These are phyloP conservation scores for Hybos culiciformis DNA, from an alignment of 2,888 invertebrate genomes.

Conservation along the genomic window DNA sequence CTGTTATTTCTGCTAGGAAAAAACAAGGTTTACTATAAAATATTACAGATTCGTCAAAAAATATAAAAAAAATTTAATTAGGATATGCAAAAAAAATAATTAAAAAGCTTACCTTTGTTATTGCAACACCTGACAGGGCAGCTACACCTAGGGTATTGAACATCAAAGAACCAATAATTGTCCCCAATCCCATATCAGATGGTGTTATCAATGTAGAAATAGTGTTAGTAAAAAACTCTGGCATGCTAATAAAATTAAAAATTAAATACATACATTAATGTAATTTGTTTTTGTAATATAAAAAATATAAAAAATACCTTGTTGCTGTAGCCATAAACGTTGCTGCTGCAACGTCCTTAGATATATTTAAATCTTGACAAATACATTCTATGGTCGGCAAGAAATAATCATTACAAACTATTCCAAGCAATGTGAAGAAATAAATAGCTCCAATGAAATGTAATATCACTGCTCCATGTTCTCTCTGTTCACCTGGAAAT, in stretches of 20 bases:
- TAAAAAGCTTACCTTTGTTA: conserved; percentile 43
- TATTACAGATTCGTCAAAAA: not conserved
- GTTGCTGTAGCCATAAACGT: conserved; percentile 96
- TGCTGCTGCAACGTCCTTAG: conserved; percentile 87
- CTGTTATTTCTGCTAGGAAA: no score
- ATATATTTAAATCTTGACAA: conserved; percentile 62
- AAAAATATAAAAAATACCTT: no score
- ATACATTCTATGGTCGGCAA: conserved; percentile 80
- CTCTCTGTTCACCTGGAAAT: conserved; percentile 49
- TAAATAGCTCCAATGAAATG: conserved; percentile 68
- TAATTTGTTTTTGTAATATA: no score
- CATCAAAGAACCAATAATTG: conserved; percentile 75
- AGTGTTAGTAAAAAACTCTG: conserved; percentile 84
- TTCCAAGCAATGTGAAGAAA: conserved; percentile 70
- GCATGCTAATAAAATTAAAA: no score
- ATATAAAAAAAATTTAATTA: not conserved
- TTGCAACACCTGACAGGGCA: conserved; percentile 64
- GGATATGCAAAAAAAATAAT: not conserved
- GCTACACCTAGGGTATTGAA: conserved; percentile 79
- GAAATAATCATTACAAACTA: conserved; percentile 86
- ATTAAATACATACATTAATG: no score
- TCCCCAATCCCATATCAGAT: conserved; percentile 76
- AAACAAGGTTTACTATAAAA: no score
- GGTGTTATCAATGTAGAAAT: conserved; percentile 74
- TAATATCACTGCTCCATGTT: conserved; percentile 62